A percentile compares a stretch with the other conserved stretches of the same genome.
phyloP scores from a whole-genome alignment of 2,888 invertebrate species.

The Polyommatus icarus region DNA sequence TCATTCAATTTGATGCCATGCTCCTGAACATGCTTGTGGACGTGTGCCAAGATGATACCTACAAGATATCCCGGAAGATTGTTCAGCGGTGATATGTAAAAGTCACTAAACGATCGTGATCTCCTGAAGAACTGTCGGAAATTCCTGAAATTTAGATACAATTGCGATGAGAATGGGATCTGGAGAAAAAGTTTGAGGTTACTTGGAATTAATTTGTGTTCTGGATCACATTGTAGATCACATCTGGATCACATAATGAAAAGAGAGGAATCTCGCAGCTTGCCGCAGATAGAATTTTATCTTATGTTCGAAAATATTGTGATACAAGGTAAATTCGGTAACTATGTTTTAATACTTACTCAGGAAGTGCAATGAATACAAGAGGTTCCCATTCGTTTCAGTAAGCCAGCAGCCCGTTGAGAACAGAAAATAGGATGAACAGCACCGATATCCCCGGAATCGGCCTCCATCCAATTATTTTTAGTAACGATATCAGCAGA shows the following conservation, averaged over 20 bases:
- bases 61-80: conserved; percentile 57
- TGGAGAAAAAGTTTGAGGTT: too few species aligned
- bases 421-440: conserved; percentile 42
- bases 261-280: too few species aligned
- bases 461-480: conserved; percentile 44
- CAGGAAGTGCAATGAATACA: conserved; percentile 52
- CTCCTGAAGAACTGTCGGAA: too few species aligned
- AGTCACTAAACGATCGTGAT: conserved; percentile 50
- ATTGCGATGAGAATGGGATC: too few species aligned
- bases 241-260: too few species aligned
- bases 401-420: conserved; percentile 50
- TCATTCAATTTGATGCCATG: conserved; percentile 38
- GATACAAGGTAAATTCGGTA: too few species aligned
- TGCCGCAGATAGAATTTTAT: too few species aligned
- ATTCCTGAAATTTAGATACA: too few species aligned
- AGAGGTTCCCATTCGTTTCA: conserved; percentile 51
- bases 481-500: conserved; percentile 48
- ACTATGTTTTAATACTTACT: conserved; percentile 48
- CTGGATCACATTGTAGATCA: too few species aligned
- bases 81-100: conserved; percentile 62
- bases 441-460: conserved; percentile 44
- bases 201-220: too few species aligned
- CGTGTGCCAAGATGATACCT: conserved; percentile 54
- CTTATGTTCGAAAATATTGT: too few species aligned
- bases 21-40: conserved; percentile 47